phyloP scores from a whole-genome alignment of 2,113 vertebrate genomes.

The Furnarius figulus region DNA sequence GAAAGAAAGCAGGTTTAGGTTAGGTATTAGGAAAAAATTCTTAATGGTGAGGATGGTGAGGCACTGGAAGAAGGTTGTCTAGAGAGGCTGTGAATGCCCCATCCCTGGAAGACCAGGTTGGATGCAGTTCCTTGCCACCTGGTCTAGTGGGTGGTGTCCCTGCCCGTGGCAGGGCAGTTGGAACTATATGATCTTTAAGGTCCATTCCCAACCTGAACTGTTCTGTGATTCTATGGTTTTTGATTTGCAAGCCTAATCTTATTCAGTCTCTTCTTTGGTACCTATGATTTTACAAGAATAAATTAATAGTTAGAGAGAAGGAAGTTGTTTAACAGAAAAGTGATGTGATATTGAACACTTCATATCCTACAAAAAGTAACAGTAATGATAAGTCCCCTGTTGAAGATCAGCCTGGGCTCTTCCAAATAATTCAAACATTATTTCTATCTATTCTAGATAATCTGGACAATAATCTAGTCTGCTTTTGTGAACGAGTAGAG shows the following conservation, averaged over 20 bases:
- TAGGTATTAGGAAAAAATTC: neutral
- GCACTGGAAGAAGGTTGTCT: neutral
- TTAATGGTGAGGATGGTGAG: neutral
- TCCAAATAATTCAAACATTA: neutral
- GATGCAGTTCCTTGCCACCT: neutral
- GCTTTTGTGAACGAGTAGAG: neutral
- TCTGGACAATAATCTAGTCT: neutral
- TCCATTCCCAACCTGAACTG: neutral
- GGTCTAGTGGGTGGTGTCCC: neutral
- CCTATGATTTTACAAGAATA: neutral
- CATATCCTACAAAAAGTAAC: neutral
- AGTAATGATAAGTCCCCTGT: neutral
- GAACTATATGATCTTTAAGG: neutral
- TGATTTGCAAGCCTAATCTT: neutral
- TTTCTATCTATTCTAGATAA: neutral
- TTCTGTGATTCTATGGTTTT: neutral
- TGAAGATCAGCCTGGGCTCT: neutral
- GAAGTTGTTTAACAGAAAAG: neutral
- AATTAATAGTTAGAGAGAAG: neutral
- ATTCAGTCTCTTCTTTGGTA: neutral
- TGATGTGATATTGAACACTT: neutral
- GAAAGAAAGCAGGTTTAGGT: neutral
- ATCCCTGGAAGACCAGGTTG: neutral
- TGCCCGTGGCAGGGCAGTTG: neutral
- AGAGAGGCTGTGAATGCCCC: neutral